These are phyloP conservation scores for Arrhopalites spinosus DNA, from an alignment of 2,888 invertebrate species.

Conservation along the genomic window DNA sequence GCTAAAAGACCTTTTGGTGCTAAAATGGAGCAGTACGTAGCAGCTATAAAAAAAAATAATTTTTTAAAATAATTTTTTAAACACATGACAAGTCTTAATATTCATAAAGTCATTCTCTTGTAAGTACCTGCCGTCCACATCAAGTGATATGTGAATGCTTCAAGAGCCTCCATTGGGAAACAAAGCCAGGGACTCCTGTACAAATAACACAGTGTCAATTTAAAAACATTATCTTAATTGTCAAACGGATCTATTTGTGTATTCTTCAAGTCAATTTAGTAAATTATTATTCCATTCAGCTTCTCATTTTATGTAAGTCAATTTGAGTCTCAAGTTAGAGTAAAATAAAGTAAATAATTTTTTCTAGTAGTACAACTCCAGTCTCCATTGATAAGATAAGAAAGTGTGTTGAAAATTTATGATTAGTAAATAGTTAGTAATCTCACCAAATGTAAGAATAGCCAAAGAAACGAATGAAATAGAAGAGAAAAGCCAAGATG, in stretches of 20 bases:
- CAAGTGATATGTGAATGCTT: conserved; percentile 80
- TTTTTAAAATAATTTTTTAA: too few relatives aligned
- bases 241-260: too few relatives aligned
- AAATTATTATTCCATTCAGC: too few relatives aligned
- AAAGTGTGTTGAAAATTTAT: neutral
- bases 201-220: conserved; percentile 56
- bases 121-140: conserved; percentile 87
- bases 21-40: conserved; percentile 82
- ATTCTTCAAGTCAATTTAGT: too few relatives aligned
- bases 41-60: conserved; percentile 71
- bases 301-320: too few relatives aligned
- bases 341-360: too few relatives aligned
- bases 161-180: conserved; percentile 85
- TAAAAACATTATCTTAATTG: too few relatives aligned
- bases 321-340: too few relatives aligned
- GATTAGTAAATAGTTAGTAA: neutral
- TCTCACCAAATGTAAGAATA: conserved; percentile 85
- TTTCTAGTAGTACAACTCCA: too few relatives aligned
- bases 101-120: too few relatives aligned
- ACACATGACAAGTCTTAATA: too few relatives aligned
- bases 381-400: too few relatives aligned
- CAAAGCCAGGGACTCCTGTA: conserved; percentile 85
- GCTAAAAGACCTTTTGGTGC: conserved; percentile 83
- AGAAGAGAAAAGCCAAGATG: conserved; percentile 82
- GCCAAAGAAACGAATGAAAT: conserved; percentile 78